phyloP scores from a whole-genome alignment of 1,140 invertebrate species.

The Aethina tumida region DNA sequence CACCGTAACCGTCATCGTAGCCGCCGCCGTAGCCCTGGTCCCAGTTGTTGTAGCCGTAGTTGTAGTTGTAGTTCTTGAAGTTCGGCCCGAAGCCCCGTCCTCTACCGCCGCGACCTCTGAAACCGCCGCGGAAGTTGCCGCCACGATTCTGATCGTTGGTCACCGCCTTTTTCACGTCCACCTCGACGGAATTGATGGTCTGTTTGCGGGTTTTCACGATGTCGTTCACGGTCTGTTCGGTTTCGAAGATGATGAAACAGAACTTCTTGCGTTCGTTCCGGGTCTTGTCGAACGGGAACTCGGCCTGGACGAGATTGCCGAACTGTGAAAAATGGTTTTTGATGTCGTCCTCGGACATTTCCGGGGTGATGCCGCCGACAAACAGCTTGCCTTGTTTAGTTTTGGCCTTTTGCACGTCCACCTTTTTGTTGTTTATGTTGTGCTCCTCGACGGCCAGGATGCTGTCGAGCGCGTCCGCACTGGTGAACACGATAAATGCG shows the following conservation, averaged over 20 bases:
- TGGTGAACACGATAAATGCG: conserved; percentile 85
- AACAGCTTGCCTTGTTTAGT: conserved; percentile 86
- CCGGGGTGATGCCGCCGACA: conserved; percentile 79
- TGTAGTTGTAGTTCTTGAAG: too few species aligned
- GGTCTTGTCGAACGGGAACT: conserved; percentile 89
- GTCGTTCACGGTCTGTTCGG: conserved; percentile 79
- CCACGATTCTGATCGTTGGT: too few species aligned
- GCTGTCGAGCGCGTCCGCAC: conserved; percentile 76
- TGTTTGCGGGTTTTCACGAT: conserved; percentile 81
- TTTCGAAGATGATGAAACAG: conserved; percentile 87
- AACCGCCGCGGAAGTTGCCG: too few species aligned
- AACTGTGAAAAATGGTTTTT: conserved; percentile 80
- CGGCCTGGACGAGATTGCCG: conserved; percentile 83
- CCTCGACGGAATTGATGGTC: conserved; percentile 80
- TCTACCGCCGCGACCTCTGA: too few species aligned
- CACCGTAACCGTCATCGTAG: too few species aligned
- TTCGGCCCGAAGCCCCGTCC: too few species aligned
- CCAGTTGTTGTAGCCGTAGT: too few species aligned
- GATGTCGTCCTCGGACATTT: conserved; percentile 82
- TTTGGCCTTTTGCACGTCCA: conserved; percentile 88
- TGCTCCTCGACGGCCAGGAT: conserved; percentile 75
- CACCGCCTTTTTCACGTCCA: conserved; percentile 85
- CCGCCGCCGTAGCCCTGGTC: too few species aligned
- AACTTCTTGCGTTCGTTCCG: conserved; percentile 89
- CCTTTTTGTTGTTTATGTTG: conserved; percentile 84